phyloP scores from a whole-genome alignment of 2,888 invertebrate genomes.

The Meiosimyza platycephala region DNA sequence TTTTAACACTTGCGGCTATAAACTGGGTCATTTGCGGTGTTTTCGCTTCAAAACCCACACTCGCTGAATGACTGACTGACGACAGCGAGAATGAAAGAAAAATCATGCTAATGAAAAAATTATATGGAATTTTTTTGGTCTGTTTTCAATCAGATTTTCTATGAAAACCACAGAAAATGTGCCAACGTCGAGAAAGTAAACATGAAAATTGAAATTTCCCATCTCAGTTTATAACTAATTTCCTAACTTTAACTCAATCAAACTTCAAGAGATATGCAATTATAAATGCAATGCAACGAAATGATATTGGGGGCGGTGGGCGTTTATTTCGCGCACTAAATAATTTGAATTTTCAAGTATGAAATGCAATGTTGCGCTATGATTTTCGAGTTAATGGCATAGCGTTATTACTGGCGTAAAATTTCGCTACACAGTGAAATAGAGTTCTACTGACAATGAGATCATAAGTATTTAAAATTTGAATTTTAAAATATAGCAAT shows the following conservation, averaged over 20 bases:
- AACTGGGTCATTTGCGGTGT: conserved; percentile 17
- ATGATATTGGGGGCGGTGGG: conserved; percentile 11
- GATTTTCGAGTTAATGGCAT: too few species aligned
- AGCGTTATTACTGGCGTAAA: too few species aligned
- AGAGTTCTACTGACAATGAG: too few species aligned
- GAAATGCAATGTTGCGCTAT: too few species aligned
- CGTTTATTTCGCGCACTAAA: conserved; percentile 10
- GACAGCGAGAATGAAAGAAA: conserved; percentile 1
- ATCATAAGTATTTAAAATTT: too few species aligned
- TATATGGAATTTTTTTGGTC: background rate
- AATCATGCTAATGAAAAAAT: too few species aligned
- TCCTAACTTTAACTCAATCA: conserved; percentile 2
- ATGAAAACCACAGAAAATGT: background rate
- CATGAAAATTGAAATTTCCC: background rate
- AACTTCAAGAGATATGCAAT: background rate
- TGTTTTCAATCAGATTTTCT: background rate
- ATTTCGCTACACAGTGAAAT: too few species aligned
- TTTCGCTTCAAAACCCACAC: conserved; percentile 5
- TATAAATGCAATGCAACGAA: background rate
- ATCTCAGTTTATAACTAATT: conserved; percentile 7
- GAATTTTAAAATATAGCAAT: too few species aligned
- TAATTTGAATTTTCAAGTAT: background rate
- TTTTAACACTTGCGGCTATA: conserved; percentile 13
- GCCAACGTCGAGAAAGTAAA: background rate
- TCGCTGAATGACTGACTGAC: background rate